Conservation (phyloP, 2,113 vertebrate species). For the Platycercus adscitus region DNA sequence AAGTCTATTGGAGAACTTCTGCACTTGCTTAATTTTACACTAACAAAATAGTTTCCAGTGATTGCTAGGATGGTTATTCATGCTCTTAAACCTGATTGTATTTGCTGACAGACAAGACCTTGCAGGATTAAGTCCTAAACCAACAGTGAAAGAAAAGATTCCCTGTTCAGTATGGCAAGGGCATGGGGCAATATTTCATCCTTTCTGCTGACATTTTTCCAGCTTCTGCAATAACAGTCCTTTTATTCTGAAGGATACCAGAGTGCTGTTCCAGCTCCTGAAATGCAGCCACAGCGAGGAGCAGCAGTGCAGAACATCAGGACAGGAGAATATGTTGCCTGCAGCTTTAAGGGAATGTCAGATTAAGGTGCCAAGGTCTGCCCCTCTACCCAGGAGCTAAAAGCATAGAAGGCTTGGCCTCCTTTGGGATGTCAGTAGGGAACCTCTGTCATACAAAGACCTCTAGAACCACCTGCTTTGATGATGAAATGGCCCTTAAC, state of each 20-base stretch:
- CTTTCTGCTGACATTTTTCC: neutral
- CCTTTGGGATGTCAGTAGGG: neutral
- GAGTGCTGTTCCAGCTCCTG: neutral
- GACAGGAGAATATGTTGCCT: neutral
- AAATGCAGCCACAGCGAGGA: neutral
- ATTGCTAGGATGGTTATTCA: slow-evolving; percentile 32
- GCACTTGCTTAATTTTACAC: neutral
- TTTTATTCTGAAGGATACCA: neutral
- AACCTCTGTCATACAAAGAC: neutral
- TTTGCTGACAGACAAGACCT: slow-evolving; percentile 45
- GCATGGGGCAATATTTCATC: slow-evolving; percentile 6
- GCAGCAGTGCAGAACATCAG: neutral
- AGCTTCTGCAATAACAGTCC: neutral
- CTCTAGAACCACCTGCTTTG: neutral
- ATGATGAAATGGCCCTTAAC: neutral
- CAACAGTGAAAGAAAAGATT: slow-evolving; percentile 38
- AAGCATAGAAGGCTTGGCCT: neutral
- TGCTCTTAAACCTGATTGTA: slow-evolving; percentile 28
- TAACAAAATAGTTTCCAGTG: slow-evolving; percentile 3
- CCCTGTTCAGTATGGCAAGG: slow-evolving; percentile 17
- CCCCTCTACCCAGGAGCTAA: neutral
- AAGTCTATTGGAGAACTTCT: neutral
- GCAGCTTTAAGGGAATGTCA: neutral
- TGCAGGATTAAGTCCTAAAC: slow-evolving; percentile 12
- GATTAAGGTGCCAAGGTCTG: neutral